Evolutionary conservation across 2,797 vertebrate species (phyloP), one percentile per base, ranked within the genome.

Genomic region (Enteromius viviparus): DNA sequence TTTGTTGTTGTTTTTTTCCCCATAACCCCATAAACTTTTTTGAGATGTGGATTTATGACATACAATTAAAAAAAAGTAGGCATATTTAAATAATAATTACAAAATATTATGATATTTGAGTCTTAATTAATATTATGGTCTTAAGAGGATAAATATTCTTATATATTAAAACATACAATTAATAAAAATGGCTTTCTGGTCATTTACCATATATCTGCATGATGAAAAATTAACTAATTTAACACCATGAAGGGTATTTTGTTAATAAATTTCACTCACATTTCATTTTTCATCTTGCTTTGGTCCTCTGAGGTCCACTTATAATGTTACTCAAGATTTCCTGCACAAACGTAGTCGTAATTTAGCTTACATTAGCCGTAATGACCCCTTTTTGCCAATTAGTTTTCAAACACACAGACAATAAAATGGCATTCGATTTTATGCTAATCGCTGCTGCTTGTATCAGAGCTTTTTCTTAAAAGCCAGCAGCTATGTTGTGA

Each of bases 401-500:
- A 29, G 60, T 62, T 64, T 15, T 64, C 12, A 64, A 4, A 80
- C 51, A 42, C 37, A 76, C 0, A 65, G 19, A 45, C 12, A 60
- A 70, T 32, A 17, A 51, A 23, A 68, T 23, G 4, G 8, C 45
- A 45, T 51, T 64, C 23, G 15, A 12, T 32, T 68, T 68, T 5
- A 65, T 68, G 7, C 17, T 14, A 34, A 70, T 40, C 29, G 51
- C 66, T 80, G 65, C 53, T 60, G 71, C 66, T 53, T 45, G 37
- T 71, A 34, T 19, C 15, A 60, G 37, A 60, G 51, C 26, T 60
- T 80, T 77, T 49, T 80, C 19, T 75, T 11, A 62, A 49, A 53
- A 21, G 23, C 47, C 80, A 71, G 77, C 77, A 78, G 68, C 49
- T 32, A 23, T 32, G 72, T 60, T 78, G 62, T 83, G 80, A 85